Evolutionary conservation across 2,113 vertebrate genomes (phyloP), one percentile per base, ranked within the genome.

Genomic region (Oreocharis arfaki): DNA sequence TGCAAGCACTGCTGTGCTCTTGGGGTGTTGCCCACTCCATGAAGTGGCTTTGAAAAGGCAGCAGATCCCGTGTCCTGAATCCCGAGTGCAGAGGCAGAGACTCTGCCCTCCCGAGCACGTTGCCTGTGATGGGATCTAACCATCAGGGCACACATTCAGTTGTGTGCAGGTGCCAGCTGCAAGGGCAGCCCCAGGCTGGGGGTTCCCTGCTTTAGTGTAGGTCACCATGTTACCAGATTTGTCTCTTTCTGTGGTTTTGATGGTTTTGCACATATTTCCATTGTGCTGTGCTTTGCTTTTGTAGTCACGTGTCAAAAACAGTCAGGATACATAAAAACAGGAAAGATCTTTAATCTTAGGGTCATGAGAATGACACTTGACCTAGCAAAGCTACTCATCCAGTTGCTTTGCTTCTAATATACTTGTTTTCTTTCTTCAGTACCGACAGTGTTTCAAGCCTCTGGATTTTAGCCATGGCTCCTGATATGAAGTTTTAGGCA

Each of bases 261-360:
- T 42, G 32, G 35, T 50, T 78, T 81, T 70, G 41, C 53, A 84
- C 10, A 15, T 78, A 81, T 69, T 96, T 95, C 82, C 44, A 75
- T 52, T 5, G 10, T 70, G n/a, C 35, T 63, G 44, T 37, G 68
- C 56, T 93, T 86, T 78, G 85, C 77, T 92, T 80, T 81, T 30
- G 49, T 28, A 56, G 79, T 71, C 80, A 76, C 1, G 0, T 78
- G 83, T 68, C 5, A 9, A 84, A 87, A 84, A 5, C 56, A 55
- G 52, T 71, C 88, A 94, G 88, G 83, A 95, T 82, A 47, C 79
- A 89, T 68, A 90, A 95, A 96, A 93, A 90, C 95, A 96, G 95
- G 95, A 97, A 96, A 96, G 90, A 84, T 96, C 69, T 94, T 97
- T 90, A 96, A 94, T 97, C 92, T 89, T 89, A 84, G 70, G 84